These are phyloP conservation scores for Lampris incognitus DNA, from an alignment of 2,113 vertebrate species.

Conservation along the genomic window DNA sequence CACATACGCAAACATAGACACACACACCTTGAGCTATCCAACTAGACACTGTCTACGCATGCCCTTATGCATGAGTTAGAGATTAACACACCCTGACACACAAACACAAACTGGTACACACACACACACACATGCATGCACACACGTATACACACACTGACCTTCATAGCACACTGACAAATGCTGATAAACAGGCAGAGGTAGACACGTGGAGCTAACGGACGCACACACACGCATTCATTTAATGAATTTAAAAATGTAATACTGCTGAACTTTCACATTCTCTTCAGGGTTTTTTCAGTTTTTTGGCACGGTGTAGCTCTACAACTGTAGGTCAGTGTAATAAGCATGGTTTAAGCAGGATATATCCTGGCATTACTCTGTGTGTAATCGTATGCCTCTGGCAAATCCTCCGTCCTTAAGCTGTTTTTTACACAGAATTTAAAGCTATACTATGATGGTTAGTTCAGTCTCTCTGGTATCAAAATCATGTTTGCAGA, in stretches of 20 bases:
- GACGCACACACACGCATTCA: neutral
- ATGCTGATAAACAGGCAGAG: neutral
- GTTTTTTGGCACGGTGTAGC: constrained; percentile 36
- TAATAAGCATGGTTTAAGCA: constrained; percentile 62
- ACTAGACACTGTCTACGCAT: neutral
- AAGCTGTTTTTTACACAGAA: constrained; percentile 55
- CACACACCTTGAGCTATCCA: neutral
- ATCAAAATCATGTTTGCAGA: constrained; percentile 1
- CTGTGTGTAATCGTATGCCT: constrained; percentile 62
- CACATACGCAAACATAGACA: constrained; percentile 4
- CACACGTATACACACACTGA: neutral
- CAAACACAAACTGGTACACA: neutral
- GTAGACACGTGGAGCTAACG: neutral
- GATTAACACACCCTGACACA: constrained; percentile 38
- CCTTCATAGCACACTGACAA: neutral
- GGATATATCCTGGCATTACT: constrained; percentile 58
- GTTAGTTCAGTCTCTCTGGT: neutral
- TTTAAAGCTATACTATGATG: constrained; percentile 42
- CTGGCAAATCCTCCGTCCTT: constrained; percentile 57
- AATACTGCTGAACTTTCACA: constrained; percentile 13
- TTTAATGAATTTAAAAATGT: neutral
- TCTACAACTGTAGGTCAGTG: constrained; percentile 48
- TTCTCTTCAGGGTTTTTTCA: constrained; percentile 26
- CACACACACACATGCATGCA: neutral
- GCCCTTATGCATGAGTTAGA: neutral